Base-by-base conservation (phyloP, 1,140 invertebrate genomes). In the Palaemon carinicauda region DNA sequence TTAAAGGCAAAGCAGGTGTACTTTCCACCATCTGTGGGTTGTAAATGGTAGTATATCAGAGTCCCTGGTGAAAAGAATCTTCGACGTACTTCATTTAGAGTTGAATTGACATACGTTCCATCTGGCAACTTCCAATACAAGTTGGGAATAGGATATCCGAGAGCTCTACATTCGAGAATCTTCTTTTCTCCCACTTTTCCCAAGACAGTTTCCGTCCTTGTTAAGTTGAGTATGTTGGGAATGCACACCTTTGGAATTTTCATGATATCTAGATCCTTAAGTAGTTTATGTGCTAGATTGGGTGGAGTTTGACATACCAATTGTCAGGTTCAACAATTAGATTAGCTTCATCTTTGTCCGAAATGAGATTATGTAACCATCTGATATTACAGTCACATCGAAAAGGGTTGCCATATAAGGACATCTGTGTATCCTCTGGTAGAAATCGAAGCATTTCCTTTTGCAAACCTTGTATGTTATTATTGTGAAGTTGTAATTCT, bases 321-420 rank as follows among this genome's bases (percentile, higher is more conserved):
- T 19, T 90, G 90, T 91, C 90, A 15, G 90, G 85, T 19, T 92
- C 90, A 41, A 51, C 82, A 71, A 60, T 33, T 24, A 89, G 53
- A 60, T 52, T 89, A 19, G 75, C 77, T 33, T 54, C 85, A 29
- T 74, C 87, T 80, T 65, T 82, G 50, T 74, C 89, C 87, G 12
- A 75, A 60, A 80, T 87, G 9, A 50, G 74, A 56, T 91, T 80
- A 27, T 89, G 88, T 17, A 93, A 90, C 92, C 92, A 93, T 52
- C 90, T 90, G 21, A 91, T 89, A 89, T 93, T 93, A 87, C 92
- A 93, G 87, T 93, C 92, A 89, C 92, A 93, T n/a, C 88, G 89
- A 3, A 93, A 89, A 17, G 92, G 92, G 83, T 93, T 93, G 19
- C 91, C 90, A 60, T 92, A 91, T 0, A 93, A 84, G 69, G 91